A percentile compares a stretch with the other conserved stretches of the same genome.
These are phyloP conservation scores for Sphinx pinastri DNA, from an alignment of 2,888 invertebrate species.

Conservation along the genomic window DNA sequence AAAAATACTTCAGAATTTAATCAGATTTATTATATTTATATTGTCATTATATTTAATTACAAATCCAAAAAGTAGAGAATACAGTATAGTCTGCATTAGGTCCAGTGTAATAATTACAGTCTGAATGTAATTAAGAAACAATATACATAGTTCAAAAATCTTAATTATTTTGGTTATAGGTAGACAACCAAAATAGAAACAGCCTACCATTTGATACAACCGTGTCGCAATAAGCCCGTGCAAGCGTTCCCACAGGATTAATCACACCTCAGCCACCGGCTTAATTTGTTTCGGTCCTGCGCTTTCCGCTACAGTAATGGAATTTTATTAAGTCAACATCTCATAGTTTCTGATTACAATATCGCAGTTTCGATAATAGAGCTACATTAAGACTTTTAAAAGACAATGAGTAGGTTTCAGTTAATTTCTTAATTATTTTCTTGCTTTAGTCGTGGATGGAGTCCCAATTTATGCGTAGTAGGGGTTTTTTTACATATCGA, in stretches of 20 bases:
- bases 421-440: neutral
- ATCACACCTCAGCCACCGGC: constrained; percentile 33
- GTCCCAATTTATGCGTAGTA: too few species aligned
- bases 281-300: constrained; percentile 37
- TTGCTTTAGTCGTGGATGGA: too few species aligned
- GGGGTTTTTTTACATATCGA: too few species aligned
- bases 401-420: neutral
- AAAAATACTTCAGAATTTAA: too few species aligned
- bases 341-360: constrained; percentile 11
- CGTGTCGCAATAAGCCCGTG: constrained; percentile 21
- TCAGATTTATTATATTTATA: too few species aligned
- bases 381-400: neutral
- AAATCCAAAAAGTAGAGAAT: too few species aligned
- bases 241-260: constrained; percentile 32
- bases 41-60: too few species aligned
- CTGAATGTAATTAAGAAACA: too few species aligned
- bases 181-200: neutral
- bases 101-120: too few species aligned
- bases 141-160: too few species aligned
- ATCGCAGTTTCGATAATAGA: neutral
- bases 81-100: too few species aligned
- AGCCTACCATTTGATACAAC: neutral
- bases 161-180: constrained; percentile 23
- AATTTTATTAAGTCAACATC: constrained; percentile 7
- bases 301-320: constrained; percentile 8